A percentile compares a stretch with the other conserved stretches of the same genome.
Conservation (phyloP, 2,113 vertebrate genomes). For the Kobus ellipsiprymnus region DNA sequence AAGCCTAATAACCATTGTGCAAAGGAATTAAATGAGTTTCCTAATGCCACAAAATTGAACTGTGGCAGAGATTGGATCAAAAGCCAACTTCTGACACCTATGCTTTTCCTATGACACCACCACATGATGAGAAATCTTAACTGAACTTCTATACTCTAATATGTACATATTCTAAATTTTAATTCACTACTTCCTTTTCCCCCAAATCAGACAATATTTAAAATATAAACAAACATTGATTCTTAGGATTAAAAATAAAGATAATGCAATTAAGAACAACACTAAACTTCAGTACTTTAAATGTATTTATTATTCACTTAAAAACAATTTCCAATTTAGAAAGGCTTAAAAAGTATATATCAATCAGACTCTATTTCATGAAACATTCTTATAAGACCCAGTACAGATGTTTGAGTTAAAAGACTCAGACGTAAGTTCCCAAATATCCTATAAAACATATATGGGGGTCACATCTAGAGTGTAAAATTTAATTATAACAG, state of each 20-base stretch:
- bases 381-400: background rate
- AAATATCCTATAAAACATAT: background rate
- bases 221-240: background rate
- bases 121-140: background rate
- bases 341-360: background rate
- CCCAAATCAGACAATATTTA: background rate
- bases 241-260: background rate
- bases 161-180: background rate
- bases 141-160: background rate
- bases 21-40: background rate
- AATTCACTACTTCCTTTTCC: background rate
- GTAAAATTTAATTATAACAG: background rate
- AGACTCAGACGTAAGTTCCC: background rate
- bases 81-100: background rate
- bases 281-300: constrained; percentile 1
- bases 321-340: background rate
- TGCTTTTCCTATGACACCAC: background rate
- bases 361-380: background rate
- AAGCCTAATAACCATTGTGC: background rate
- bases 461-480: background rate
- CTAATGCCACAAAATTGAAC: background rate
- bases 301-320: background rate
- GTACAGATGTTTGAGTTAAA: background rate
- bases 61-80: background rate
- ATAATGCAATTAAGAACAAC: background rate